Conservation (phyloP, 2,797 vertebrate species). For the Distichodus sexfasciatus region DNA sequence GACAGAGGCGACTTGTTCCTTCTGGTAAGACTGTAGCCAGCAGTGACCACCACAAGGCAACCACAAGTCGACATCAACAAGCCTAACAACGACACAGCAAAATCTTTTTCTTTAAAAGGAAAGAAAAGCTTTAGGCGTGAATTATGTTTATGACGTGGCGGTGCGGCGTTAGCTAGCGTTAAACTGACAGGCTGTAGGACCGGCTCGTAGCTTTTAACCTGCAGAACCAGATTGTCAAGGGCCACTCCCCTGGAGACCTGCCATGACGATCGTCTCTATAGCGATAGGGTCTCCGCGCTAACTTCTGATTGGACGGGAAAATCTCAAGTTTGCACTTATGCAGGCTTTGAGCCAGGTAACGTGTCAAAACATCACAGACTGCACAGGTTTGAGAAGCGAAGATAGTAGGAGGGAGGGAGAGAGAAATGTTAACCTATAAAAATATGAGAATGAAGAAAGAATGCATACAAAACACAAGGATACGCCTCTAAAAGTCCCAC, state of each 20-base stretch:
- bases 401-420: too few relatives aligned
- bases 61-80: neutral
- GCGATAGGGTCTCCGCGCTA: constrained; percentile 17
- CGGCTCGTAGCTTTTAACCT: constrained; percentile 34
- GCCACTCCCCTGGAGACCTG: constrained; percentile 39
- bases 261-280: constrained; percentile 42
- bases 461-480: too few relatives aligned
- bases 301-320: constrained; percentile 5
- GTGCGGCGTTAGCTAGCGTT: neutral
- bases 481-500: too few relatives aligned
- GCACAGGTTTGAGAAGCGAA: too few relatives aligned
- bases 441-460: too few relatives aligned
- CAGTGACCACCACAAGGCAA: neutral
- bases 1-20: constrained; percentile 26
- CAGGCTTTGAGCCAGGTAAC: constrained; percentile 1
- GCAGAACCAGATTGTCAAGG: constrained; percentile 47
- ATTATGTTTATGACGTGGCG: neutral
- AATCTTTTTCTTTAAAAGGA: neutral
- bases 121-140: neutral
- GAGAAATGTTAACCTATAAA: too few relatives aligned
- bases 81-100: neutral
- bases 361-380: too few relatives aligned
- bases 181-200: constrained; percentile 27
- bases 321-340: neutral
- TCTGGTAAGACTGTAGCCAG: neutral